phyloP scores from a whole-genome alignment of 2,113 vertebrate species.

The Monarcha castaneiventris region DNA sequence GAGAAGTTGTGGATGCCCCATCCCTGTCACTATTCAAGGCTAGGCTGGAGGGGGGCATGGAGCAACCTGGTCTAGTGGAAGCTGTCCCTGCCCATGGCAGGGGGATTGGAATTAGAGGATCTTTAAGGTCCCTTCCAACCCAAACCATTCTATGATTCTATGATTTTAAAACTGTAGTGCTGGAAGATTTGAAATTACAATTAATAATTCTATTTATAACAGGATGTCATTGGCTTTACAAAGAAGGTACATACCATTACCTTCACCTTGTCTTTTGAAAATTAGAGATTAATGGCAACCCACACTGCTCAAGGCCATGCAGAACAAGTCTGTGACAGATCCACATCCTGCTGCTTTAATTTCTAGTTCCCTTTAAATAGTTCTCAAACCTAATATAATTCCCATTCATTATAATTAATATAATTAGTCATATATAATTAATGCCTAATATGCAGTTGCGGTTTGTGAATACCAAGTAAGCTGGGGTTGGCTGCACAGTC shows the following conservation, averaged over 20 bases:
- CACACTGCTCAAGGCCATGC: not conserved
- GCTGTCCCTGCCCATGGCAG: too few relatives aligned
- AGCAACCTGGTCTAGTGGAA: not conserved
- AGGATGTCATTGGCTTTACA: not conserved
- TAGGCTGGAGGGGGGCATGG: not conserved
- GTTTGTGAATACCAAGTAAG: not conserved
- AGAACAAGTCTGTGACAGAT: not conserved
- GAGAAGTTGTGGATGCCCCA: not conserved
- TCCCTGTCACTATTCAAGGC: not conserved
- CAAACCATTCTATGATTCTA: not conserved
- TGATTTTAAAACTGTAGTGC: not conserved
- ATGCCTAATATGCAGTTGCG: not conserved
- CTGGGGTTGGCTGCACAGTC: not conserved
- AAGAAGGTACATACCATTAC: not conserved
- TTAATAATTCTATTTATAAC: not conserved
- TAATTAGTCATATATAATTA: conserved; percentile 34
- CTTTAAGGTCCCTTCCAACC: not conserved
- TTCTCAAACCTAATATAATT: not conserved
- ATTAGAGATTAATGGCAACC: not conserved
- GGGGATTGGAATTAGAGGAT: not conserved
- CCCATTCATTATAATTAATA: conserved; percentile 25
- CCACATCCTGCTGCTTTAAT: not conserved
- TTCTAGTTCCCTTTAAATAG: conserved; percentile 4
- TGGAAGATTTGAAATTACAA: not conserved
- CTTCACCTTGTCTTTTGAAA: not conserved